phyloP scores from a whole-genome alignment of 2,888 invertebrate species.

The Lottia gigantea region DNA sequence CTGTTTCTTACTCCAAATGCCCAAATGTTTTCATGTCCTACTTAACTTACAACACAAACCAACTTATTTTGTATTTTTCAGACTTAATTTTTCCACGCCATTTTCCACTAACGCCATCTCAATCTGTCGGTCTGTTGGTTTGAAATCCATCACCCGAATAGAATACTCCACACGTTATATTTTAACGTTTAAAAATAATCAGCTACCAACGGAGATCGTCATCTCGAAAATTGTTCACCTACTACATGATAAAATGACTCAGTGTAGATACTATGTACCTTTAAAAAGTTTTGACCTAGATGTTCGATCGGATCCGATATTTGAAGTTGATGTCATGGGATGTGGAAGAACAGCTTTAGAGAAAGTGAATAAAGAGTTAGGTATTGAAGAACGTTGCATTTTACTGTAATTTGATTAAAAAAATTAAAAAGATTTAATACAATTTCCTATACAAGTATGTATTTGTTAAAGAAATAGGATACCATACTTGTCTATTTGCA shows the following conservation, averaged over 20 bases:
- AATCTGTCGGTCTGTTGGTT: slow-evolving; percentile 87
- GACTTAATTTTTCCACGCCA: slow-evolving; percentile 86
- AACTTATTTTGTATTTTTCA: slow-evolving; percentile 37
- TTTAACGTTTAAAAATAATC: slow-evolving; percentile 42
- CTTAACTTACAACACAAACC: too few species aligned
- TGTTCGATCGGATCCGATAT: slow-evolving; percentile 77
- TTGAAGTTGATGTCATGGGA: slow-evolving; percentile 83
- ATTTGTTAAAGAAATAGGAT: too few species aligned
- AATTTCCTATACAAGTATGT: too few species aligned
- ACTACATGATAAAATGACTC: slow-evolving; percentile 90
- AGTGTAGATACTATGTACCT: slow-evolving; percentile 83
- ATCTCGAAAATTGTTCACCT: slow-evolving; percentile 48
- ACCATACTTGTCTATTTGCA: too few species aligned
- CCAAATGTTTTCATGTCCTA: too few species aligned
- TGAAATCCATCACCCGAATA: slow-evolving; percentile 80
- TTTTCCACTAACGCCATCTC: slow-evolving; percentile 96
- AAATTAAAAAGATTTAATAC: too few species aligned
- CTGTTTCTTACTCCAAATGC: too few species aligned
- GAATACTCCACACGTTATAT: slow-evolving; percentile 78
- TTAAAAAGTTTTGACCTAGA: slow-evolving; percentile 73
- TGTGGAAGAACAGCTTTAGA: slow-evolving; percentile 84
- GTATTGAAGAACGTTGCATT: slow-evolving; percentile 65
- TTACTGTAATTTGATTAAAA: too few species aligned
- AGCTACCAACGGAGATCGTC: slow-evolving; percentile 32
- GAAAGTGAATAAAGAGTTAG: slow-evolving; percentile 81